These are phyloP conservation scores for Latrodectus elegans DNA, from an alignment of 2,888 invertebrate species.

Conservation along the genomic window DNA sequence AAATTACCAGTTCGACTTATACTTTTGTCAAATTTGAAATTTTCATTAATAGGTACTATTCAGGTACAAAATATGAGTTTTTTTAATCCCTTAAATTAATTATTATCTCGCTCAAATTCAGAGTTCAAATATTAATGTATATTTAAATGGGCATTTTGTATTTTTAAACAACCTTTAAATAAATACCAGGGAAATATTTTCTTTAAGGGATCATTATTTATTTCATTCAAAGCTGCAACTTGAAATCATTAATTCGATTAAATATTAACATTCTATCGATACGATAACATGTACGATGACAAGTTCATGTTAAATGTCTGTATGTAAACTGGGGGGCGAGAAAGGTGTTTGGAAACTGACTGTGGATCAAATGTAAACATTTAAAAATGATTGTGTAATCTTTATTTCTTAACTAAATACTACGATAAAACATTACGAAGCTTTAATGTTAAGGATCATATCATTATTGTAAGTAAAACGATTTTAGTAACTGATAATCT, in stretches of 20 bases:
- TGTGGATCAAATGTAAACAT: conserved; percentile 56
- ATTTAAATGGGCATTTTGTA: no score
- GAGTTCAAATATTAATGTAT: no score
- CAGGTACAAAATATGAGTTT: no score
- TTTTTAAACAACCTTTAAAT: no score
- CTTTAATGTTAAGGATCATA: not conserved
- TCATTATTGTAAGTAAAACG: not conserved
- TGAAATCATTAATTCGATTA: not conserved
- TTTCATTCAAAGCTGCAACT: no score
- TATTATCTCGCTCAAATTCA: no score
- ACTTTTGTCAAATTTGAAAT: no score
- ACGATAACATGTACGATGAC: conserved; percentile 44
- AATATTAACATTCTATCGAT: not conserved
- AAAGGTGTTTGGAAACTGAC: conserved; percentile 24
- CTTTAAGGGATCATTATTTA: no score
- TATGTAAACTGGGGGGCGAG: conserved; percentile 51
- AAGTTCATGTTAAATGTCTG: conserved; percentile 62
- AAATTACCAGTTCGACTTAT: no score
- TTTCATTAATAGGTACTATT: no score
- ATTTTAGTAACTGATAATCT: conserved; percentile 12
- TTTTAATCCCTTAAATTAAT: no score
- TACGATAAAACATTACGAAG: not conserved
- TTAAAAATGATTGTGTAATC: conserved; percentile 36
- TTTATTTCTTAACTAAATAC: not conserved
- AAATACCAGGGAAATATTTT: no score